Percentiles rank a stretch among this genome's conserved stretches.
phyloP scores from a whole-genome alignment of 2,888 invertebrate genomes.

The Gastracanthus pulcherrimus region DNA sequence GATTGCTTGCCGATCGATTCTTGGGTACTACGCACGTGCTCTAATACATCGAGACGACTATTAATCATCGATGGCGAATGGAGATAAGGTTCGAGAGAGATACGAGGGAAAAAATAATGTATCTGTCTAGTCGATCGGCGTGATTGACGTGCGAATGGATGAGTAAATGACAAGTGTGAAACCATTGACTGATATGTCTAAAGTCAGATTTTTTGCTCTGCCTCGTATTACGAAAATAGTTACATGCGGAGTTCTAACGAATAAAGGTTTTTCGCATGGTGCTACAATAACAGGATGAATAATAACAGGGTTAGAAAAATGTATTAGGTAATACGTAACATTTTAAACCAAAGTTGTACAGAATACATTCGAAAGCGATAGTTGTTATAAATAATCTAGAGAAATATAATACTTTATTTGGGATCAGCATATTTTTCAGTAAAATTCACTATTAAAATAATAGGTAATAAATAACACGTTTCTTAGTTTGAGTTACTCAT shows the following conservation, averaged over 20 bases:
- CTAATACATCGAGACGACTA: conserved; percentile 20
- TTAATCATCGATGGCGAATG: conserved; percentile 34
- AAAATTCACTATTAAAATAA: too few species aligned
- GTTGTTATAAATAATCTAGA: too few species aligned
- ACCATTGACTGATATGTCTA: conserved; percentile 4
- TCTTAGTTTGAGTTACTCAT: too few species aligned
- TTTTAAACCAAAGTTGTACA: neutral
- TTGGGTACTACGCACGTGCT: neutral
- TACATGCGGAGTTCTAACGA: conserved; percentile 4
- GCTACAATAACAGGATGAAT: neutral
- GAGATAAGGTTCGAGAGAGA: conserved; percentile 7
- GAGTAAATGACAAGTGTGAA: conserved; percentile 23
- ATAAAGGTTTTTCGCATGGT: neutral
- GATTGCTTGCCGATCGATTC: conserved; percentile 21
- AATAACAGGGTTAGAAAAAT: neutral
- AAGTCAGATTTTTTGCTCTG: neutral
- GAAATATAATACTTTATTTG: too few species aligned
- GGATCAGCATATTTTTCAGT: too few species aligned
- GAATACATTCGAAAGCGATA: too few species aligned
- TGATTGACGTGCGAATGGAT: conserved; percentile 35
- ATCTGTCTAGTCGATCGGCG: neutral
- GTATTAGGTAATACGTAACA: neutral
- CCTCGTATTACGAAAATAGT: conserved; percentile 6
- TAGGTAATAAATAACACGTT: too few species aligned
- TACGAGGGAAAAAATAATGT: neutral